These are phyloP conservation scores for Euura saliciscinereae DNA, from an alignment of 1,140 invertebrate genomes.

Conservation along the genomic window DNA sequence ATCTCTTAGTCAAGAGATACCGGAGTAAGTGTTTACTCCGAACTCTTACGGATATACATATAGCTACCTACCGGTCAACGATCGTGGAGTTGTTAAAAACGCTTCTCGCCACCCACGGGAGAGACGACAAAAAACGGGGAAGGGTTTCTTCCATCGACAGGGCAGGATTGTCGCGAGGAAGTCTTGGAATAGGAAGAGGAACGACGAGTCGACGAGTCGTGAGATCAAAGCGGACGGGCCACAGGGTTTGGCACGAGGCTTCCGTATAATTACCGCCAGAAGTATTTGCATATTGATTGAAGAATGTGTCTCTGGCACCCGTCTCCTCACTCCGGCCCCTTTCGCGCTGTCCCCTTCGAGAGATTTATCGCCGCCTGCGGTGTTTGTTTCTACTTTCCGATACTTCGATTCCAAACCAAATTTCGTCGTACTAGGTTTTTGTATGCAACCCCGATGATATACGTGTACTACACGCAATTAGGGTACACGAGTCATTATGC, in stretches of 20 bases:
- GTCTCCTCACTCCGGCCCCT: conserved; percentile 27
- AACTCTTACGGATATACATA: background rate
- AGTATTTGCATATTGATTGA: conserved; percentile 61
- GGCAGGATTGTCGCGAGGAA: no score
- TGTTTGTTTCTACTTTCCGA: conserved; percentile 1
- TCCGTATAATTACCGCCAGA: conserved; percentile 59
- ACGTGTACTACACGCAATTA: no score
- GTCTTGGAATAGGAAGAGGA: no score
- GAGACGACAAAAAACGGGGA: background rate
- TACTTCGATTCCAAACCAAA: background rate
- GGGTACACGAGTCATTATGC: background rate
- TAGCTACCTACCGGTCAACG: background rate
- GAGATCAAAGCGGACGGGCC: conserved; percentile 50
- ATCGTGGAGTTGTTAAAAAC: background rate
- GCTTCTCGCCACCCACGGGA: background rate
- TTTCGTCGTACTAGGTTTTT: no score
- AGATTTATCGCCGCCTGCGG: background rate
- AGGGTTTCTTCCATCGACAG: no score
- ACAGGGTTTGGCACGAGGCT: conserved; percentile 41
- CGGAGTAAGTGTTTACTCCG: conserved; percentile 5
- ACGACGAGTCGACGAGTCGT: conserved; percentile 22
- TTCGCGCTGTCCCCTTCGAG: background rate
- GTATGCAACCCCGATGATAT: no score
- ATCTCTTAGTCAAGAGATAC: conserved; percentile 37
- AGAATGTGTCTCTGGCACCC: conserved; percentile 44